Base-by-base conservation (phyloP, 1,140 invertebrate species). In the Drosophila watanabei region DNA sequence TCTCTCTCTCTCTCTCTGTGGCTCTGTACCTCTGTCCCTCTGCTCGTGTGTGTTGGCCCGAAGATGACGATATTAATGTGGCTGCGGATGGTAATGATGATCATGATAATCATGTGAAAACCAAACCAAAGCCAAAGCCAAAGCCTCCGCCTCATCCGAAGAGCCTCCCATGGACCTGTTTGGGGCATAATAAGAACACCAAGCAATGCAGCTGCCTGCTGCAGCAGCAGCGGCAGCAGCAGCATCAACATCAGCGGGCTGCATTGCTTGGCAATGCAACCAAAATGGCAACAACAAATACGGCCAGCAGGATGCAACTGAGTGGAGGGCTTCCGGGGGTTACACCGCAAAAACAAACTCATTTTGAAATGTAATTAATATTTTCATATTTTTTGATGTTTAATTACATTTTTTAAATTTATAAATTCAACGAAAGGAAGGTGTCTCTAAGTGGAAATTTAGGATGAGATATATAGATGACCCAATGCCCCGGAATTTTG, bases 51-150 rank as follows among this genome's bases (percentile, higher is more conserved):
- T 82, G 77, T 77, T 80, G 79, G 86, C 77, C 78, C 65, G 85
- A 88, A 89, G 85, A 89, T 89, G 85, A 89, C 85, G 85, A 89
- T 89, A 89, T 89, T 89, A 89, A 89, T 89, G 85, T 82, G 86
- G 86, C 85, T 89, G 85, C 72, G 72, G 73, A 82, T 80, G 86
- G 79, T 90, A 86, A 90, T 90, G 87, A 91, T 90, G 87, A 91
- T 91, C 87, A 91, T 91, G 82, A 91, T 91, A 91, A 90, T 90
- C 86, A 89, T 84, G 79, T 90, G 85, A 89, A 89, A 89, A 90
- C 86, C 85, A 89, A 89, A 84, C 85, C 85, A 89, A 89, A 87
- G 52, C 52, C 62, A 66, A 77, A 71, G 76, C 64, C 64, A 61
- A 73, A 73, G 49, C 62, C 54, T 68, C 58, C 65, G 65, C 64